Conservation (phyloP, 2,797 vertebrate genomes). For the Denticeps clupeoides region DNA sequence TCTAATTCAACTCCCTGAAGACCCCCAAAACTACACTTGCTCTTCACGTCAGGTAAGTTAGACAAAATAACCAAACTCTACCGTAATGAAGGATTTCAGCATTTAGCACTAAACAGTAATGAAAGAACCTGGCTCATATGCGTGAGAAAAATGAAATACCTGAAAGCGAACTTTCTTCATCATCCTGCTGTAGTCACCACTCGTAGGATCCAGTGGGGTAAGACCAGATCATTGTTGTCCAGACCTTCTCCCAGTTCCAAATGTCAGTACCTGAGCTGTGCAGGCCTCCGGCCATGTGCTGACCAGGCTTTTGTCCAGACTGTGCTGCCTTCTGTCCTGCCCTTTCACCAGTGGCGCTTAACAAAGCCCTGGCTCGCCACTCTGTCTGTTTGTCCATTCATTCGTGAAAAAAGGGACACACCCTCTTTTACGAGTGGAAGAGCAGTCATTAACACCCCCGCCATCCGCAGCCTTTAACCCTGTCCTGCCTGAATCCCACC, state of each 20-base stretch:
- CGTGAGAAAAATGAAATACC: conserved; percentile 41
- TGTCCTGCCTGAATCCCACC: conserved; percentile 30
- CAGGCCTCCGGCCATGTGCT: too few species aligned
- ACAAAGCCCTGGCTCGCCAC: conserved; percentile 37
- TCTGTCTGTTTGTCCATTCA: conserved; percentile 60
- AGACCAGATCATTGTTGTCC: too few species aligned
- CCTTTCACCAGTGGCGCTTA: conserved; percentile 42
- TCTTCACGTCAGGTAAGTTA: too few species aligned
- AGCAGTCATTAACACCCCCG: conserved; percentile 41
- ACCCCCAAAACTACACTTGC: too few species aligned
- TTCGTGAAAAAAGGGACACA: conserved; percentile 42
- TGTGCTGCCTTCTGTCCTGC: conserved; percentile 27
- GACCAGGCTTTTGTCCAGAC: conserved; percentile 26
- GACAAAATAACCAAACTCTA: too few species aligned
- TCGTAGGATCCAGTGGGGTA: conserved; percentile 2
- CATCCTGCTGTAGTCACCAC: conserved; percentile 34
- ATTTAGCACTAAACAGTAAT: too few species aligned
- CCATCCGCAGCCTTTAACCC: conserved; percentile 28
- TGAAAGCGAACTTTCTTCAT: conserved; percentile 62
- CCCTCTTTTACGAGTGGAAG: conserved; percentile 54
- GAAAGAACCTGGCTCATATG: too few species aligned
- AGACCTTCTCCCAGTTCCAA: too few species aligned
- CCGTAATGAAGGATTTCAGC: too few species aligned
- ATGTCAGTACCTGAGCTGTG: too few species aligned
- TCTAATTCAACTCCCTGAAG: too few species aligned